These are phyloP conservation scores for Albula goreensis DNA, from an alignment of 2,113 vertebrate genomes.

Conservation along the genomic window DNA sequence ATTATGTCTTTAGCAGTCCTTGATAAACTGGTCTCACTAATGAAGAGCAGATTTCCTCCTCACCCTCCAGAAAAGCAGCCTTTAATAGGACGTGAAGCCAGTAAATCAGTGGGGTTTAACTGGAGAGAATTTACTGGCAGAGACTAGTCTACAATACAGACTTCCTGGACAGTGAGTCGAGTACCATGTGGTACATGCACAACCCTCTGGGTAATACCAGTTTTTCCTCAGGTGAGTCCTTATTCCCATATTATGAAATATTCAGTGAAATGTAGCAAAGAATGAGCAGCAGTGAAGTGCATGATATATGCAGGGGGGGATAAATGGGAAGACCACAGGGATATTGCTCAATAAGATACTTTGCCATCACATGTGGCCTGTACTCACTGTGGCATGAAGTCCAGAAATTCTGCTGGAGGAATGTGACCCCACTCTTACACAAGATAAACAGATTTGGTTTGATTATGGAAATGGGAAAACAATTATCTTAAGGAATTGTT, in stretches of 20 bases:
- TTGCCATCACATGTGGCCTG: neutral
- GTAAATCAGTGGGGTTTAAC: slow-evolving; percentile 60
- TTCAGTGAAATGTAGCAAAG: neutral
- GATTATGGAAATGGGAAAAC: neutral
- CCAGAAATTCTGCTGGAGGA: neutral
- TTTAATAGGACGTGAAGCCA: slow-evolving; percentile 49
- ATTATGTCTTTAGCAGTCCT: slow-evolving; percentile 37
- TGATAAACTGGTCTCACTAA: slow-evolving; percentile 58
- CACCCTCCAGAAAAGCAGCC: slow-evolving; percentile 54
- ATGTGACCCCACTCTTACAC: neutral
- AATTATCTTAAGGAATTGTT: too few relatives aligned
- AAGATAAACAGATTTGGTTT: neutral
- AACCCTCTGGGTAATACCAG: neutral
- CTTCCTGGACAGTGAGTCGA: slow-evolving; percentile 29
- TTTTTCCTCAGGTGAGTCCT: neutral
- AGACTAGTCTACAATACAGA: slow-evolving; percentile 36
- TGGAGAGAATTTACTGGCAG: slow-evolving; percentile 59
- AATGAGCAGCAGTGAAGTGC: neutral
- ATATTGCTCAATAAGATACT: neutral
- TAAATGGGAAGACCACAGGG: neutral
- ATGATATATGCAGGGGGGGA: neutral
- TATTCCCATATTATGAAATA: neutral
- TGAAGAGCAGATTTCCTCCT: slow-evolving; percentile 64
- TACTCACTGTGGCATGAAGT: neutral
- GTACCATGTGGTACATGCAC: slow-evolving; percentile 36